Evolutionary conservation across 2,113 vertebrate species (phyloP).

Genomic region (Prietella phreatophila): DNA sequence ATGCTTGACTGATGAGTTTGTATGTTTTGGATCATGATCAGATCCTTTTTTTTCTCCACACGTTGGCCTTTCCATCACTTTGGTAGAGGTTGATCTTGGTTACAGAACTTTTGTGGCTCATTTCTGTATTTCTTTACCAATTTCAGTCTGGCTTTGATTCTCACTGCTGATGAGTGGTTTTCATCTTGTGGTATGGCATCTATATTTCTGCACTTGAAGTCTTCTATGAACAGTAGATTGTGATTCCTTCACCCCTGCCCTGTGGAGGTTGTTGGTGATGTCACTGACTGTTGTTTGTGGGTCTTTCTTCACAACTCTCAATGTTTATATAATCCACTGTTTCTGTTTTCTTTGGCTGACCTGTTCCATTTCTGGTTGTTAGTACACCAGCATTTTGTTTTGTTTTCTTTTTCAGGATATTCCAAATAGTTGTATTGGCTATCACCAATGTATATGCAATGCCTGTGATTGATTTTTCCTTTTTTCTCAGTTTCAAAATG

Average conservation of each 20-base stretch:
- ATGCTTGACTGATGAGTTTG: not conserved
- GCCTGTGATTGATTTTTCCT: not conserved
- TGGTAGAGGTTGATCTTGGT: not conserved
- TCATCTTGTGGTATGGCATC: not conserved
- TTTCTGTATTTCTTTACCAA: not conserved
- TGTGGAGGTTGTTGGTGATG: not conserved
- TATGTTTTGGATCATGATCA: not conserved
- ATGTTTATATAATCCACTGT: not conserved
- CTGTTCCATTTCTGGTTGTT: not conserved
- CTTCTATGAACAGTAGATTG: not conserved
- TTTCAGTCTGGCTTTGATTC: not conserved
- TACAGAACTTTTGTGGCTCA: not conserved
- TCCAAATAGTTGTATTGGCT: not conserved
- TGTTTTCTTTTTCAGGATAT: not conserved
- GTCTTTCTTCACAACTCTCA: not conserved
- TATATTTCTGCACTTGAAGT: not conserved
- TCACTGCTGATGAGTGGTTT: not conserved
- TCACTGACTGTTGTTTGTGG: not conserved
- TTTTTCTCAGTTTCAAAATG: not conserved
- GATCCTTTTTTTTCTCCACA: not conserved
- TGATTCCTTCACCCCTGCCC: not conserved
- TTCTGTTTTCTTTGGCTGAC: not conserved
- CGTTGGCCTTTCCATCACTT: not conserved
- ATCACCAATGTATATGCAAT: not conserved
- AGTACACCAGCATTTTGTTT: not conserved